Conservation (phyloP, 2,797 vertebrate species). For the Hypotaenidia philippensis region DNA sequence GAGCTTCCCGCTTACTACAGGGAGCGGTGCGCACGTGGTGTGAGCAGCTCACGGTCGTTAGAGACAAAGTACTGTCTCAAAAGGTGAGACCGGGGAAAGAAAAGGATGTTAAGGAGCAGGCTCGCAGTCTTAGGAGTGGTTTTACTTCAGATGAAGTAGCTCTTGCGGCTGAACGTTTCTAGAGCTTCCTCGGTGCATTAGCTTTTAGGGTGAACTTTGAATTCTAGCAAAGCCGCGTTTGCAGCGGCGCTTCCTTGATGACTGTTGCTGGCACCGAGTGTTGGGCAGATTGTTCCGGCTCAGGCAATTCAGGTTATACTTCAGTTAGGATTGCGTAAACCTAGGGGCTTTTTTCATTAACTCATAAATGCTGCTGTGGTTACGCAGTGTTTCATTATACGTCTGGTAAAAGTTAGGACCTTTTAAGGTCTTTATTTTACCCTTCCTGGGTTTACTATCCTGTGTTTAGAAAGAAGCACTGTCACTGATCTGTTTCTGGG, state of each 20-base stretch:
- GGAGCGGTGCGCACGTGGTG: background rate
- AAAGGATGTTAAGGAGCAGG: too few species aligned
- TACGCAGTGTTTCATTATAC: background rate
- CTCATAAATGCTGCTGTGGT: background rate
- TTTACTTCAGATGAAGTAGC: background rate
- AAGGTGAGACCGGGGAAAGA: background rate
- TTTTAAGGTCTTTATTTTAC: background rate
- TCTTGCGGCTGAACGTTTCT: accelerated
- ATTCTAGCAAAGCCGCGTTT: background rate
- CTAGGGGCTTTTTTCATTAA: background rate
- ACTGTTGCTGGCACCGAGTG: background rate
- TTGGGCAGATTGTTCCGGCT: background rate
- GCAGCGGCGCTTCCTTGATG: constrained; percentile 3
- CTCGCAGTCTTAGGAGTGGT: background rate
- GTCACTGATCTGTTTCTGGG: background rate
- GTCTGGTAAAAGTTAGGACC: background rate
- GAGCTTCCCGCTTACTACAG: background rate
- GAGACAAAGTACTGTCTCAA: background rate
- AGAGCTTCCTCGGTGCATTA: background rate
- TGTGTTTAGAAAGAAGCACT: background rate
- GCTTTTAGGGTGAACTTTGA: constrained; percentile 2
- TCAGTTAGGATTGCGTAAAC: constrained; percentile 26
- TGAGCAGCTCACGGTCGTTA: accelerated
- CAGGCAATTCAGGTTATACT: background rate
- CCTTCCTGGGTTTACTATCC: background rate